phyloP scores from a whole-genome alignment of 2,888 invertebrate species.

The Cryptocephalus moraei region DNA sequence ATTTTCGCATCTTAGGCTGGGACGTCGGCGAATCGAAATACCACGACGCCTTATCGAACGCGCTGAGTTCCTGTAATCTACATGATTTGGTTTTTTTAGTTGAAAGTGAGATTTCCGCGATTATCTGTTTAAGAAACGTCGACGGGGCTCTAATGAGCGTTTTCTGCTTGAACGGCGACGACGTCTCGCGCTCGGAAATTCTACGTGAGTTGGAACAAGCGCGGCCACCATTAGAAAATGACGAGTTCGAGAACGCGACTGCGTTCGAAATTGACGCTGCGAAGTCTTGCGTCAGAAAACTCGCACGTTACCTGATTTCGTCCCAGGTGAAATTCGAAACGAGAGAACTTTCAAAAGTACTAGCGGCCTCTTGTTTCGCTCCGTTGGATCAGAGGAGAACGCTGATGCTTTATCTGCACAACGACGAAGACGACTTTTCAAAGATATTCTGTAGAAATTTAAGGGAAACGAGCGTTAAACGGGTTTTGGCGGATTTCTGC shows the following conservation, averaged over 20 bases:
- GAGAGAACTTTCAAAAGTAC: neutral
- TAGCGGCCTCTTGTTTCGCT: neutral
- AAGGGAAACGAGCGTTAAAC: constrained; percentile 13
- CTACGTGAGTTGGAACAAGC: no score
- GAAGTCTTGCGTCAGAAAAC: no score
- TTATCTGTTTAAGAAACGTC: neutral
- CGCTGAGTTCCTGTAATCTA: neutral
- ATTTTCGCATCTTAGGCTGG: neutral
- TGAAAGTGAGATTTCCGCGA: neutral
- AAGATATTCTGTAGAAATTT: constrained; percentile 21
- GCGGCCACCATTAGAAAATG: no score
- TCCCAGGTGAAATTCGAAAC: neutral
- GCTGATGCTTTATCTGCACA: constrained; percentile 26
- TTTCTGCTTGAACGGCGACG: neutral
- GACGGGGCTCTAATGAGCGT: neutral
- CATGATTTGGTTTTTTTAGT: neutral
- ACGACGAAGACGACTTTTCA: constrained; percentile 21
- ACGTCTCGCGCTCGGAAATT: no score
- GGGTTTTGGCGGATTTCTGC: constrained; percentile 20
- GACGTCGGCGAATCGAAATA: neutral
- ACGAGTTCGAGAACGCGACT: no score
- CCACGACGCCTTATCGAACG: neutral
- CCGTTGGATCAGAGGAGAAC: constrained; percentile 11
- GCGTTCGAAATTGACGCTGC: no score
- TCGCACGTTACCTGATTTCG: neutral